Evolutionary conservation across 2,113 vertebrate species (phyloP).

Genomic region (Hystrix cristata): DNA sequence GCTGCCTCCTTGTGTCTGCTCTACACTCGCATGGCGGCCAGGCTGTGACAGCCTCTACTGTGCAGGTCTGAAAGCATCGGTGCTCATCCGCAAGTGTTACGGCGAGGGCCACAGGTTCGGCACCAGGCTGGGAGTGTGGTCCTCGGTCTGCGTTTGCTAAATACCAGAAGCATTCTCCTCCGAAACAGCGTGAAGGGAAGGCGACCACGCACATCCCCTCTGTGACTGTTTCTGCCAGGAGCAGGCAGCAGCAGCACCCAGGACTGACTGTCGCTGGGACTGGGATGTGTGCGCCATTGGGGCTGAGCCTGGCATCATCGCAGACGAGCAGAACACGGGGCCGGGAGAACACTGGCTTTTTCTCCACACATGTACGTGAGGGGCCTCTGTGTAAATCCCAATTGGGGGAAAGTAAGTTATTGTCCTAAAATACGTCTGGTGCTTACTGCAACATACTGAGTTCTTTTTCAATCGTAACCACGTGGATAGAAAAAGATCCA

Average conservation of each 20-base stretch:
- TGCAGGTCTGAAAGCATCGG: too few relatives aligned
- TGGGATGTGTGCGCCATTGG: neutral
- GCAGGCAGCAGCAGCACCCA: neutral
- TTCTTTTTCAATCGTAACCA: neutral
- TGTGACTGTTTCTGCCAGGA: too few relatives aligned
- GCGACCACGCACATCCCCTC: neutral
- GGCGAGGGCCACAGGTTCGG: neutral
- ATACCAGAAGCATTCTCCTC: neutral
- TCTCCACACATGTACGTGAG: neutral
- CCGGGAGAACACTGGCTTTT: neutral
- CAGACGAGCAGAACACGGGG: too few relatives aligned
- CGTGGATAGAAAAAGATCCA: neutral
- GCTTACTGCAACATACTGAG: neutral
- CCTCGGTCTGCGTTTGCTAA: neutral
- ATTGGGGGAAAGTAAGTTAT: neutral
- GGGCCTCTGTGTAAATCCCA: fast-evolving
- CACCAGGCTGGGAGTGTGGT: neutral
- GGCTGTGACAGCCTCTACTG: too few relatives aligned
- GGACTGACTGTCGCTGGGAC: neutral
- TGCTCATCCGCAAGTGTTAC: neutral
- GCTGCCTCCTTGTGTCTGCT: neutral
- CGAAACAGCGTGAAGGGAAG: neutral
- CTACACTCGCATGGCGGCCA: fast-evolving
- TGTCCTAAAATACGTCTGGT: neutral
- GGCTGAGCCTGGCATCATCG: neutral